Conservation (phyloP, 2,888 invertebrate species). For the Dexiosoma caninum region DNA sequence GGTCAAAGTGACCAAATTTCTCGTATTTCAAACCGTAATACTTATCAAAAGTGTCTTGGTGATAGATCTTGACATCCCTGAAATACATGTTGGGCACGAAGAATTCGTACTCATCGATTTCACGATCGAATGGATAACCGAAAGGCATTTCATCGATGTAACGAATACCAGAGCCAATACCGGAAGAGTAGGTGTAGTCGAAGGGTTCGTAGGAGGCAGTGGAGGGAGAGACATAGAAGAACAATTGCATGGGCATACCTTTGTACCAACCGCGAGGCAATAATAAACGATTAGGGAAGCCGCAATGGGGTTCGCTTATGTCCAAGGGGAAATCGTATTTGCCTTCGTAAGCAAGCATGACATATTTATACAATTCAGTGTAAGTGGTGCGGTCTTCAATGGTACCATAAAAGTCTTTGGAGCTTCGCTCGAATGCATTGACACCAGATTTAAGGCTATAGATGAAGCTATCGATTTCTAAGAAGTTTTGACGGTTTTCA, state of each 20-base stretch:
- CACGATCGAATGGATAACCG: constrained; percentile 86
- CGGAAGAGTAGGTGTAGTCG: constrained; percentile 78
- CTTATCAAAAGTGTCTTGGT: constrained; percentile 67
- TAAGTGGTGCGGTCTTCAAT: constrained; percentile 80
- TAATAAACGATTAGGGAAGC: constrained; percentile 82
- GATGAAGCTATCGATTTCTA: constrained; percentile 82
- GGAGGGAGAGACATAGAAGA: constrained; percentile 81
- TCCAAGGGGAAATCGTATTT: constrained; percentile 78
- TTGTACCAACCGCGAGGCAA: constrained; percentile 82
- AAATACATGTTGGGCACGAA: constrained; percentile 81
- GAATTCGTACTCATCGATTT: constrained; percentile 79
- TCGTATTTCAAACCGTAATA: constrained; percentile 68
- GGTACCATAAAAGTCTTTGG: constrained; percentile 75
- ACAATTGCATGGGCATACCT: constrained; percentile 82
- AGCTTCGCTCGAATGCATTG: constrained; percentile 72
- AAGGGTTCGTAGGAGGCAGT: constrained; percentile 72
- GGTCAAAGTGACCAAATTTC: constrained; percentile 51
- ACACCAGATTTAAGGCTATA: constrained; percentile 80
- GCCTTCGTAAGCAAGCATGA: constrained; percentile 78
- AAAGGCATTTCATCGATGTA: constrained; percentile 81
- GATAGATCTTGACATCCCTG: constrained; percentile 79
- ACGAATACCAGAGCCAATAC: constrained; percentile 79
- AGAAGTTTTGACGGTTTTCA: constrained; percentile 79
- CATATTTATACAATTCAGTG: constrained; percentile 78
- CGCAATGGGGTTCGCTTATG: constrained; percentile 79